These are phyloP conservation scores for Cheumatopsyche charites DNA, from an alignment of 1,140 invertebrate genomes.

Conservation along the genomic window DNA sequence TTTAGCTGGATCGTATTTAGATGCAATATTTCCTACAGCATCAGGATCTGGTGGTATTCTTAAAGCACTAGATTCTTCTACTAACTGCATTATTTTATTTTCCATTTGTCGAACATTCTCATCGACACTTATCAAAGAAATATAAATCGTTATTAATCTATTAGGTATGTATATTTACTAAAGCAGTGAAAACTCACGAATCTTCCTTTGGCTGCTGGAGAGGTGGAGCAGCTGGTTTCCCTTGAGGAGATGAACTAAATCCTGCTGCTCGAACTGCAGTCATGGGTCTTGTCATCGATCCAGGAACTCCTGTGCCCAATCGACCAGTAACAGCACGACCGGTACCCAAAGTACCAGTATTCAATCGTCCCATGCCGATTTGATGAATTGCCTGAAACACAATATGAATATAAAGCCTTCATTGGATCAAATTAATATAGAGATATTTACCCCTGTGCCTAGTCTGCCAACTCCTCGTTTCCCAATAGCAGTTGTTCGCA, in stretches of 20 bases:
- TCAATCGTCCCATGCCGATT: constrained; percentile 39
- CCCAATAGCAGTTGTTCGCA: constrained; percentile 56
- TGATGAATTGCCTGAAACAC: constrained; percentile 30
- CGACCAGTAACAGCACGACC: constrained; percentile 49
- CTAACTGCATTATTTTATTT: constrained; percentile 71
- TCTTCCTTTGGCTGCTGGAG: constrained; percentile 76
- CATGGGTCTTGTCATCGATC: constrained; percentile 74
- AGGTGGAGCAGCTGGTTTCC: constrained; percentile 60
- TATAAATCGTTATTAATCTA: background rate
- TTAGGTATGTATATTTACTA: background rate
- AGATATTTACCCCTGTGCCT: constrained; percentile 53
- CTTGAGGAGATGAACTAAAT: constrained; percentile 79
- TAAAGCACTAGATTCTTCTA: constrained; percentile 75
- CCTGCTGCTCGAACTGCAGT: constrained; percentile 95
- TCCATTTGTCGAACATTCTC: constrained; percentile 80
- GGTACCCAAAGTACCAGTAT: constrained; percentile 52
- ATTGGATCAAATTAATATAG: background rate
- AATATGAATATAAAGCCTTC: background rate
- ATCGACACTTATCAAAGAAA: constrained; percentile 67
- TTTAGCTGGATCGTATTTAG: constrained; percentile 38
- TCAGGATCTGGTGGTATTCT: constrained; percentile 50
- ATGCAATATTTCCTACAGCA: background rate
- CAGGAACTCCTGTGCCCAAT: constrained; percentile 49
- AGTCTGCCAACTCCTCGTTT: constrained; percentile 53
- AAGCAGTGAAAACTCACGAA: constrained; percentile 61